These are phyloP conservation scores for Lasioglossum baleicum DNA, from an alignment of 1,140 invertebrate species.

Conservation along the genomic window DNA sequence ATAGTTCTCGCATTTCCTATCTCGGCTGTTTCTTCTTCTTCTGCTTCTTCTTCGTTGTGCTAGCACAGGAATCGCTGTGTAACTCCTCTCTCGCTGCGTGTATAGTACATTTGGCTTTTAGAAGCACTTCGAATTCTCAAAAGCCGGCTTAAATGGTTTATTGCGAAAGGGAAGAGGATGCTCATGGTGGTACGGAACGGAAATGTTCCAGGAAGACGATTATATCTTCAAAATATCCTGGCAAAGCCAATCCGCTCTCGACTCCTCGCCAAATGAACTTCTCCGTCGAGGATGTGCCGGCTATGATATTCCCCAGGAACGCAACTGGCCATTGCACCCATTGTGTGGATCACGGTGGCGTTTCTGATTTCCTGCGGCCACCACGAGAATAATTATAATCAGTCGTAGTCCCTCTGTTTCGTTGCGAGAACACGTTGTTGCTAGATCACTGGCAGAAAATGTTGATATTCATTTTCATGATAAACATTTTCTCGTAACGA, in stretches of 20 bases:
- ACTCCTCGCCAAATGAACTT: slow-evolving; percentile 42
- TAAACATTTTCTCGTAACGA: no score
- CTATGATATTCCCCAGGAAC: background rate
- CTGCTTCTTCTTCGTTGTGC: background rate
- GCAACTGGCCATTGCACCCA: slow-evolving; percentile 25
- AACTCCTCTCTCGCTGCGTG: background rate
- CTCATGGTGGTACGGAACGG: background rate
- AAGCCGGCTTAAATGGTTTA: slow-evolving; percentile 34
- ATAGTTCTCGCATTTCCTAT: no score
- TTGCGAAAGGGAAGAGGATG: background rate
- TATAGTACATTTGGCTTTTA: background rate
- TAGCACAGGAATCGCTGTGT: background rate
- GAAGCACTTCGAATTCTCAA: background rate
- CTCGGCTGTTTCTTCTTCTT: background rate
- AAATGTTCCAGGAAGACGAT: slow-evolving; percentile 26
- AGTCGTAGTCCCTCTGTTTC: background rate
- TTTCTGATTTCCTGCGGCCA: background rate
- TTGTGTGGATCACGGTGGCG: background rate
- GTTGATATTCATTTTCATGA: no score
- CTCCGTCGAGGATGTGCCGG: background rate
- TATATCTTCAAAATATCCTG: slow-evolving; percentile 22
- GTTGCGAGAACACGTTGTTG: no score
- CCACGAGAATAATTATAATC: no score
- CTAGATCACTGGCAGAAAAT: no score
- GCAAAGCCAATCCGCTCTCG: slow-evolving; percentile 47